Base-by-base conservation (phyloP, 2,888 invertebrate species). In the Rhorus exstirpatorius region DNA sequence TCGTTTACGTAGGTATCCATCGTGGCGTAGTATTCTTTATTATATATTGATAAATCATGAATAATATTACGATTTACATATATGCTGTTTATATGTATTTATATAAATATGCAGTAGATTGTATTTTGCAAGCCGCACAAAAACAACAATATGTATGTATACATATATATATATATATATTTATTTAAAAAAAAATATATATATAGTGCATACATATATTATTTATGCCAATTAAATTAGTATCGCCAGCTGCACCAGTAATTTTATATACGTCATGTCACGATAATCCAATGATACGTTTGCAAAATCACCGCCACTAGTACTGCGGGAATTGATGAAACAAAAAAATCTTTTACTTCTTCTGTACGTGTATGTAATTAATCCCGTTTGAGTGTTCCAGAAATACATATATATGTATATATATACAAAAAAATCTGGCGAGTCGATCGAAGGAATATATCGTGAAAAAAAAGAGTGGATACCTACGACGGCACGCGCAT, bases 361-460 rank as follows among this genome's bases (percentile, higher is more conserved):
- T 84, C 60, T 84, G 58, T 84, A 74, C 79, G 81, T 81, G 76
- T 83, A 77, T 81, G 82, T 86, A 67, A 83, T 83, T 85, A 87
- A 87, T 81, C 71, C 79, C 76, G 81, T 85, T 87, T 87, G 82
- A 88, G 86, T 88, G 87, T 89, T 88, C 84, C 89, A 88, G 88
- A 87, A 86, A 80, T 53, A 53, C 63, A 75, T 41, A 68, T 78
- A 63, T 65, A 81, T 83, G 71, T 83, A 84, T 81, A 79, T 74
- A 65, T 75, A 41, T 63, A 63, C 38, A 49, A 53, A 26, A 79
- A 75, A 72, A 83, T 84, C 79, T 83, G 83, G 85, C 84, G 67
- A 75, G 80, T 83, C 84, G 79, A 83, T 83, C 83, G 78, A 78
- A 61, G 68, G 77, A 78, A 82, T 44, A 46, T 74, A 44, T 61